phyloP scores from a whole-genome alignment of 2,797 vertebrate species.

The Hipposideros larvatus region DNA sequence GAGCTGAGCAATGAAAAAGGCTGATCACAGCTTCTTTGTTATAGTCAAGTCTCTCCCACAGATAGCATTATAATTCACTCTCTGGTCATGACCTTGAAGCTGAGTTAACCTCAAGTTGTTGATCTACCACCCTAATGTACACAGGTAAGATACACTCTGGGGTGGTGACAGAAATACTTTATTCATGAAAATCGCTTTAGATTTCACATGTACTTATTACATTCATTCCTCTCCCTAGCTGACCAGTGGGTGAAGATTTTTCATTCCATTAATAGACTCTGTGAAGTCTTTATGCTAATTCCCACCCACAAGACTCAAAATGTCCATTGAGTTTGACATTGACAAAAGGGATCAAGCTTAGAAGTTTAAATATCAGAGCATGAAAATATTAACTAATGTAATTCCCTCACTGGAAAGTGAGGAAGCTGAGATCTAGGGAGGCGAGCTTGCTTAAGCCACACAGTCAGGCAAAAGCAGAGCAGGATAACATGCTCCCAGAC shows the following conservation, averaged over 20 bases:
- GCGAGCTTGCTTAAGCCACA: neutral
- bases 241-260: neutral
- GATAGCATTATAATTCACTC: neutral
- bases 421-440: neutral
- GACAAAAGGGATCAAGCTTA: neutral
- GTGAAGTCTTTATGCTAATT: neutral
- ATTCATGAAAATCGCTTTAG: constrained; percentile 1
- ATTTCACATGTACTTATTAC: neutral
- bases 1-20: neutral
- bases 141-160: neutral
- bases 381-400: neutral
- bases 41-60: neutral
- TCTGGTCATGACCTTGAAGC: neutral
- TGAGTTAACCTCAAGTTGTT: neutral
- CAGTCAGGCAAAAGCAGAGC: neutral
- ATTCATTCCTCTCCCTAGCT: neutral
- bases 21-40: neutral
- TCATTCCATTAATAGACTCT: neutral
- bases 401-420: neutral
- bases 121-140: neutral
- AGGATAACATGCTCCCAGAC: neutral
- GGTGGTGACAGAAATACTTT: constrained; percentile 14
- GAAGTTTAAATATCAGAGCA: neutral
- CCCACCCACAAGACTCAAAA: neutral
- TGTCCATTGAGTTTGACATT: neutral